Conservation (phyloP, 2,888 invertebrate species). For the Eristalis arbustorum region DNA sequence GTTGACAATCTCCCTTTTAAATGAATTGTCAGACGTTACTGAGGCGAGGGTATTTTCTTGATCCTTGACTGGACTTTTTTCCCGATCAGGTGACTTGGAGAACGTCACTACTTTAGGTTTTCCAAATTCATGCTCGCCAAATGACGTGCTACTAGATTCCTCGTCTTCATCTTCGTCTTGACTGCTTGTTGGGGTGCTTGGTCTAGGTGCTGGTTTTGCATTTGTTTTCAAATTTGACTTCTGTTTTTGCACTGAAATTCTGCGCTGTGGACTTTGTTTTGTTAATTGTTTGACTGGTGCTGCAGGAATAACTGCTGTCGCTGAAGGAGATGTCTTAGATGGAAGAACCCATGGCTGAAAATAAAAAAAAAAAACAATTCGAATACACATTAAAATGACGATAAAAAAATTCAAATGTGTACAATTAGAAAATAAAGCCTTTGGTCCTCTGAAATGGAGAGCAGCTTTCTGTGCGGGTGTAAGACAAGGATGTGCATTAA, state of each 20-base stretch:
- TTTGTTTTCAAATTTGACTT: background rate
- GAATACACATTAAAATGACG: too few relatives aligned
- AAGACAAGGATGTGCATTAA: too few relatives aligned
- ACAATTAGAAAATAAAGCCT: too few relatives aligned
- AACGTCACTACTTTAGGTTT: background rate
- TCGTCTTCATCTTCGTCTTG: background rate
- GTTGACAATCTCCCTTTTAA: slow-evolving; percentile 83
- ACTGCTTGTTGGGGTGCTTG: background rate
- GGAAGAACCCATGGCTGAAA: background rate
- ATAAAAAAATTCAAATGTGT: too few relatives aligned
- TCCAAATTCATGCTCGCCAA: background rate
- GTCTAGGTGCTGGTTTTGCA: background rate
- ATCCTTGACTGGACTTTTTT: background rate
- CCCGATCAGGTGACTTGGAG: background rate
- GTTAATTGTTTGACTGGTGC: background rate
- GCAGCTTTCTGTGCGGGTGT: too few relatives aligned
- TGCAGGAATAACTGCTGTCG: background rate
- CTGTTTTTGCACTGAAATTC: background rate
- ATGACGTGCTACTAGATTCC: slow-evolving; percentile 1
- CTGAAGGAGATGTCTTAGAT: background rate
- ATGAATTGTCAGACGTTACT: slow-evolving; percentile 41
- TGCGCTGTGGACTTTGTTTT: background rate
- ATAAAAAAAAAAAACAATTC: background rate
- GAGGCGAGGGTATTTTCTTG: background rate
- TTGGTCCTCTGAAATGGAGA: too few relatives aligned